Percentiles rank a stretch among this genome's conserved stretches.
Evolutionary conservation across 2,888 invertebrate species (phyloP).

Genomic region (Ecliptopera silaceata): DNA sequence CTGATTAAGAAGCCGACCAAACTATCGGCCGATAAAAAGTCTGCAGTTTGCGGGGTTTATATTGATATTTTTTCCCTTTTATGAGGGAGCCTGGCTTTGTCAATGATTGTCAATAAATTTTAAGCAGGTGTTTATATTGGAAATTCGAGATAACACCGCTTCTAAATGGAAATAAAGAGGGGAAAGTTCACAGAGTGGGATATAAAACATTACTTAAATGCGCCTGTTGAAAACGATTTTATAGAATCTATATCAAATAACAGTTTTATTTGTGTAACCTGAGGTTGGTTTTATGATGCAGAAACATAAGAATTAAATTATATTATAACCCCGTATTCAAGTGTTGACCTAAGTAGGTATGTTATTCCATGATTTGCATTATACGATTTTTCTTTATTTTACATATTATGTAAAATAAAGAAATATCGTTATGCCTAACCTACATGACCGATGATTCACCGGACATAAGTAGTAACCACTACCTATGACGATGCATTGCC

Average conservation of each 20-base stretch:
- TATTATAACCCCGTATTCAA: constrained; percentile 1
- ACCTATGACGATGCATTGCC: no score
- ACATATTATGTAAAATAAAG: no score
- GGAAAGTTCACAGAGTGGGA: constrained; percentile 39
- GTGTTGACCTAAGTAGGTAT: no score
- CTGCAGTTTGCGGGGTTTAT: no score
- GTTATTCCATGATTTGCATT: background rate
- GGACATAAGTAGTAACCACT: no score
- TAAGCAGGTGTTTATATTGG: constrained; percentile 53
- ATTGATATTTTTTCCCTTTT: no score
- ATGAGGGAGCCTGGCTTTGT: constrained; percentile 43
- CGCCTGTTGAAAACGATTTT: constrained; percentile 21
- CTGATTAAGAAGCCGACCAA: no score
- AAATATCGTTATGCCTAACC: no score
- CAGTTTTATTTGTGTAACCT: constrained; percentile 6
- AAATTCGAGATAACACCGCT: constrained; percentile 40
- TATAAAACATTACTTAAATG: constrained; percentile 24
- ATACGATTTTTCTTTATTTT: no score
- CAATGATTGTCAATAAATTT: constrained; percentile 56
- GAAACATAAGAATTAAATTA: constrained; percentile 9
- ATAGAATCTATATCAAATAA: constrained; percentile 9
- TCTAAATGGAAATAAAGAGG: constrained; percentile 40
- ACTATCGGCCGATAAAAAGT: no score
- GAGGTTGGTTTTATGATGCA: constrained; percentile 7
- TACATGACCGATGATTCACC: no score